phyloP scores from a whole-genome alignment of 2,888 invertebrate genomes.

The Clitarchus hookeri region DNA sequence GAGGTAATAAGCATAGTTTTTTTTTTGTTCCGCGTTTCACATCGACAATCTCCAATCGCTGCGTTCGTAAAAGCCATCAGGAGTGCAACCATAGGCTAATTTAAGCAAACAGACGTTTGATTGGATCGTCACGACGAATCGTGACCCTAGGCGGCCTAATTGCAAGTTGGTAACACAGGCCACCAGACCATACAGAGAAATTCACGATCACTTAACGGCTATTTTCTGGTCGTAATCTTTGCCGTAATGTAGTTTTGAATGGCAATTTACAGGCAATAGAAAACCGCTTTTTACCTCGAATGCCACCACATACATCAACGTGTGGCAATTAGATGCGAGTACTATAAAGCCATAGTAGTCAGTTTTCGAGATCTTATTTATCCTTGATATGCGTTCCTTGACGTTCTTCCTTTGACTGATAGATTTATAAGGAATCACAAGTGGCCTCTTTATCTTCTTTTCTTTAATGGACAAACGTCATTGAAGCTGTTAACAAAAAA shows the following conservation, averaged over 20 bases:
- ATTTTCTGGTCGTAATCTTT: background rate
- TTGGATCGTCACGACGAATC: background rate
- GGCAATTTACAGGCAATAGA: background rate
- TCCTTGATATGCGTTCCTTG: no score
- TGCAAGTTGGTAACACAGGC: background rate
- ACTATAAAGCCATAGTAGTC: background rate
- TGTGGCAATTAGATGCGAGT: background rate
- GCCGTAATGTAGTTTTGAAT: background rate
- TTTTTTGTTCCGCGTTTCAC: background rate
- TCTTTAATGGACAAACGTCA: background rate
- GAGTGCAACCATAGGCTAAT: background rate
- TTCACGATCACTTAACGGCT: background rate
- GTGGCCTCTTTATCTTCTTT: background rate
- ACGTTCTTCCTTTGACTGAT: no score
- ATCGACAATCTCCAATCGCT: background rate
- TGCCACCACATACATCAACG: background rate
- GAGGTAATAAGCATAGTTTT: background rate
- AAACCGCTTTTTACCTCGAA: background rate
- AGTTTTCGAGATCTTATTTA: no score
- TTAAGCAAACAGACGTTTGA: background rate
- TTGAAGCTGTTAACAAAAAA: background rate
- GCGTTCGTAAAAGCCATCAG: background rate
- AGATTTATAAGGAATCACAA: background rate
- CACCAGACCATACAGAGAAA: background rate
- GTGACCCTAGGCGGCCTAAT: background rate